Conservation (phyloP, 2,113 vertebrate species). For the Carassius auratus region DNA sequence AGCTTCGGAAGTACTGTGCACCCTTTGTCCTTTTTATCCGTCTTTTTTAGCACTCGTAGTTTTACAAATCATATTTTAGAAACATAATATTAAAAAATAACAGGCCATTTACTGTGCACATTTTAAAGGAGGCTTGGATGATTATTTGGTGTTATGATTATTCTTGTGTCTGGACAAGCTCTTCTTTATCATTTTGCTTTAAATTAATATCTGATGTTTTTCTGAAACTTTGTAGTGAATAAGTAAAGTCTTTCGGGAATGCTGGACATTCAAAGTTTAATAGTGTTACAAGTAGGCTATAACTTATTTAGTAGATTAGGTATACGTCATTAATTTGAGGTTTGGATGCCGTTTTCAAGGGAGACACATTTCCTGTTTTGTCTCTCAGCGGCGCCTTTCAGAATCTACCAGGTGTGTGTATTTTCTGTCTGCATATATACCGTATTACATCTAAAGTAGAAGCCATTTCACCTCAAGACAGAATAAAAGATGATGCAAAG, state of each 20-base stretch:
- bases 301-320: background rate
- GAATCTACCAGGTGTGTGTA: constrained; percentile 50
- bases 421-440: constrained; percentile 21
- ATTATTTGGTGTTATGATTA: background rate
- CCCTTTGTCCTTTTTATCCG: background rate
- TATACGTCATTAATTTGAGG: background rate
- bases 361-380: constrained; percentile 51
- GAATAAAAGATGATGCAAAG: background rate
- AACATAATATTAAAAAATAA: background rate
- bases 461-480: background rate
- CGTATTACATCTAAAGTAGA: constrained; percentile 49
- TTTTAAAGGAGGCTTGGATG: background rate
- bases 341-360: constrained; percentile 2
- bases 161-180: background rate
- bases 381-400: constrained; percentile 40
- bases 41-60: background rate
- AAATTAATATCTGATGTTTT: background rate
- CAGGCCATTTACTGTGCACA: background rate
- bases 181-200: background rate
- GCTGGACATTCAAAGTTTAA: background rate
- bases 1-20: background rate
- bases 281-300: background rate
- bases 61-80: background rate
- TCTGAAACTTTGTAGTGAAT: background rate
- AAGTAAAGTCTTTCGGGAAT: background rate